Evolutionary conservation across 2,113 vertebrate genomes (phyloP).

Genomic region (Gallinago paraguaiae): DNA sequence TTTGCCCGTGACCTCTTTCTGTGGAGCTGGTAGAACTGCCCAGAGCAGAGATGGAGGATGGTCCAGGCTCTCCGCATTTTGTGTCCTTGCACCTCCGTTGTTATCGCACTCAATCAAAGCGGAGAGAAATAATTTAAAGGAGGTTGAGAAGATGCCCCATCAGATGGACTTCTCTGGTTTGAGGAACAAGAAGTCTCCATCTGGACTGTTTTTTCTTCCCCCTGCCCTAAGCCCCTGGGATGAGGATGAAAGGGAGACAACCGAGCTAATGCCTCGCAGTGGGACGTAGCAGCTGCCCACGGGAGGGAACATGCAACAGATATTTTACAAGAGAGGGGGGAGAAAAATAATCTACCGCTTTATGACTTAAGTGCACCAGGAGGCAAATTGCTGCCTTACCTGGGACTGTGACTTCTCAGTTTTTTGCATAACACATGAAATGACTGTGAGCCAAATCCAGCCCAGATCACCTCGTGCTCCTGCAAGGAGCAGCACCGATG

Average conservation of each 20-base stretch:
- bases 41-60: not conserved
- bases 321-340: not conserved
- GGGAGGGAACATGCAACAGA: not conserved
- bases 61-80: not conserved
- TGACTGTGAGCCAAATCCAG: not conserved
- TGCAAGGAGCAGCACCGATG: not conserved
- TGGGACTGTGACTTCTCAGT: not conserved
- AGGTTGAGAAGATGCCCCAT: not conserved
- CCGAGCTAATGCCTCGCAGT: not conserved
- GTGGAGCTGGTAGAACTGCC: not conserved
- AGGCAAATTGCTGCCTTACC: not conserved
- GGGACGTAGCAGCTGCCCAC: not conserved
- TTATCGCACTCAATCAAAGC: not conserved
- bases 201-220: not conserved
- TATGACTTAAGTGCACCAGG: not conserved
- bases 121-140: not conserved
- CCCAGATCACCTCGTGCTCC: not conserved
- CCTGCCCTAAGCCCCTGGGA: not conserved
- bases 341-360: not conserved
- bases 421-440: not conserved
- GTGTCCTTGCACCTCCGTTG: not conserved
- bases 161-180: not conserved
- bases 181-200: not conserved
- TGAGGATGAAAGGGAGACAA: not conserved
- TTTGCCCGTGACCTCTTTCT: not conserved